phyloP scores from a whole-genome alignment of 2,113 vertebrate genomes.

The Patagioenas fasciata region DNA sequence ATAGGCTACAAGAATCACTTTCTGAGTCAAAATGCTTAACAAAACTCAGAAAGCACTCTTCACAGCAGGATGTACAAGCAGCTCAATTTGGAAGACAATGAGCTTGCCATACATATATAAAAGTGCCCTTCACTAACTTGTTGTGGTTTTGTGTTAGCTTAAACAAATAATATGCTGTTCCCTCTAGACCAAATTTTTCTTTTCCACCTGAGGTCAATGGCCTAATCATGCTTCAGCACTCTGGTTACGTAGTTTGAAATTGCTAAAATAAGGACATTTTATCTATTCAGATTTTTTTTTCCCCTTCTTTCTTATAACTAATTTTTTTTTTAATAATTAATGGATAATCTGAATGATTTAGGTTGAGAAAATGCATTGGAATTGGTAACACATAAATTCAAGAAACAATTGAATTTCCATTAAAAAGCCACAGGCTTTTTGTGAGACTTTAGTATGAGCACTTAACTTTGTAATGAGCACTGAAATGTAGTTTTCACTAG shows the following conservation, averaged over 20 bases:
- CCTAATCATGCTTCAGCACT: neutral
- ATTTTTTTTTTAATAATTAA: neutral
- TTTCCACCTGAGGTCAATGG: conserved; percentile 5
- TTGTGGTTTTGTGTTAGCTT: conserved; percentile 25
- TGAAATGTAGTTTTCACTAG: neutral
- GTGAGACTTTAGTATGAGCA: neutral
- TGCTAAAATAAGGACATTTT: neutral
- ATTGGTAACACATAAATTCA: neutral
- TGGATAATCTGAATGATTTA: neutral
- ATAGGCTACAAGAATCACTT: neutral
- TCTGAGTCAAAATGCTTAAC: conserved; percentile 11
- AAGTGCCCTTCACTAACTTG: neutral
- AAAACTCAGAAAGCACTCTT: conserved; percentile 14
- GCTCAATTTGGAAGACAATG: conserved; percentile 43
- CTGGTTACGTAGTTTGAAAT: neutral
- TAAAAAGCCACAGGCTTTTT: neutral
- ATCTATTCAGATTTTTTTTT: neutral
- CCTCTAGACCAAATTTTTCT: conserved; percentile 10
- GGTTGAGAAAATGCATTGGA: neutral
- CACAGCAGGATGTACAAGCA: neutral
- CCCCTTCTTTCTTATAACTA: neutral
- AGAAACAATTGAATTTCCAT: neutral
- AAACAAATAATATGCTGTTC: conserved; percentile 14
- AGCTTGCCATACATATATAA: neutral
- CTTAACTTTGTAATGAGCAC: neutral